Base-by-base conservation (phyloP, 2,888 invertebrate genomes). In the Halocaridina rubra region DNA sequence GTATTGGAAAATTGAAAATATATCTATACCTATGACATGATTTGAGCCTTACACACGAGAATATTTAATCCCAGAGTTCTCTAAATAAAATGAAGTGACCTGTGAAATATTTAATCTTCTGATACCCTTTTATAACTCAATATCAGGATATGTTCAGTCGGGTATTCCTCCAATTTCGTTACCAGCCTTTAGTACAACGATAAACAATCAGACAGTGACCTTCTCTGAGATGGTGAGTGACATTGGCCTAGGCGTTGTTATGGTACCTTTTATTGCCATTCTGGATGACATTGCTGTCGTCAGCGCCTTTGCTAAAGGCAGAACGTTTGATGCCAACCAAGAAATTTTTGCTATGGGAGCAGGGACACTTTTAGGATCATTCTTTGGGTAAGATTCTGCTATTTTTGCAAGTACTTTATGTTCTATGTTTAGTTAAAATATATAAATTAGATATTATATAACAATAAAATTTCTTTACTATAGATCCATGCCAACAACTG, bases 301-400 rank as follows among this genome's bases (percentile, higher is more conserved):
- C 27, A 74, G 80, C 32, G 72, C 84, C 22, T 67, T 64, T 32
- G 24, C 93, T 79, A 92, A 93, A 78, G 93, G 93, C 1, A 92
- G 92, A 89, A 91, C 93, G 2, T 93, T 98, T 85, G 95, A 96
- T 91, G 96, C 97, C 0, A 95, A 96, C 8, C 98, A 98, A 91
- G 98, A 98, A 93, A 96, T 97, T 94, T 91, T 97, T 88, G 95
- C 97, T 0, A 93, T 97, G 78, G 96, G 96, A 8, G 90, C 95
- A 79, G 95, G 95, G 90, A 97, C 97, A 91, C 92, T 96, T 88
- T 92, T 95, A 86, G 97, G 97, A 30, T 94, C 96, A 67, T 95
- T 96, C 90, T 94, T 96, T 74, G 94, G 94, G 81, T 81, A 59
- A 24, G 1, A 13, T 3, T n/a, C n/a, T n/a, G n/a, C n/a, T n/a